These are phyloP conservation scores for Diaperis boleti DNA, from an alignment of 2,888 invertebrate genomes.

Conservation along the genomic window DNA sequence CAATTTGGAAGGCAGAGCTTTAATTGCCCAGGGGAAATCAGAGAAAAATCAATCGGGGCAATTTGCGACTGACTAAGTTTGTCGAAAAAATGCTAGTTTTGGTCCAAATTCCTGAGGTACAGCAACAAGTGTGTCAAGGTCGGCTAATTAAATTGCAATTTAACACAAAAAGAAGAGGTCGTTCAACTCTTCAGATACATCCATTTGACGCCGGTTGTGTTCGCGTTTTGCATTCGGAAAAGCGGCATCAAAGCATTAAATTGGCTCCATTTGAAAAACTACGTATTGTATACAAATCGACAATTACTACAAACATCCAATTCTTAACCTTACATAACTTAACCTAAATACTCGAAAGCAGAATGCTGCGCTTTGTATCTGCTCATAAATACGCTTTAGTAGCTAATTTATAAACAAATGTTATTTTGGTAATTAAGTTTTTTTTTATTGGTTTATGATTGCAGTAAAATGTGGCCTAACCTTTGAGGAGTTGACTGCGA, in stretches of 20 bases:
- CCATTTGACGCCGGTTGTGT: conserved; percentile 1
- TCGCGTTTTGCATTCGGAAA: conserved; percentile 13
- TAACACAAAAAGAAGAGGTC: conserved; percentile 30
- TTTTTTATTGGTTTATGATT: conserved; percentile 25
- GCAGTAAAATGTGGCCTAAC: conserved; percentile 27
- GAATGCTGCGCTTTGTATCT: conserved; percentile 32
- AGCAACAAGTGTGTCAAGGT: conserved; percentile 41
- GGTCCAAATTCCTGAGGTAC: too few species aligned
- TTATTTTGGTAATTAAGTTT: conserved; percentile 32
- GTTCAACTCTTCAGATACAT: conserved; percentile 10
- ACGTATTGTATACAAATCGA: conserved; percentile 37
- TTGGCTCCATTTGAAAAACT: conserved; percentile 25
- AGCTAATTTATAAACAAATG: conserved; percentile 31
- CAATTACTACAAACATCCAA: conserved; percentile 39
- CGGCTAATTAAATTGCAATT: conserved; percentile 41
- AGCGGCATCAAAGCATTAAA: conserved; percentile 31
- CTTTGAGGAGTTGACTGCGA: conserved; percentile 5
- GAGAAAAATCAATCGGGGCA: neutral
- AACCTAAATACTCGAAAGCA: conserved; percentile 41
- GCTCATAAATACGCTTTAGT: conserved; percentile 34
- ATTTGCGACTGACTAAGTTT: too few species aligned
- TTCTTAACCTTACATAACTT: conserved; percentile 45
- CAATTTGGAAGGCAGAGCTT: conserved; percentile 12
- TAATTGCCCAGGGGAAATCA: conserved; percentile 34
- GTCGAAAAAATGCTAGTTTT: too few species aligned